phyloP scores from a whole-genome alignment of 2,888 invertebrate genomes.

The Steinernema scapterisci region DNA sequence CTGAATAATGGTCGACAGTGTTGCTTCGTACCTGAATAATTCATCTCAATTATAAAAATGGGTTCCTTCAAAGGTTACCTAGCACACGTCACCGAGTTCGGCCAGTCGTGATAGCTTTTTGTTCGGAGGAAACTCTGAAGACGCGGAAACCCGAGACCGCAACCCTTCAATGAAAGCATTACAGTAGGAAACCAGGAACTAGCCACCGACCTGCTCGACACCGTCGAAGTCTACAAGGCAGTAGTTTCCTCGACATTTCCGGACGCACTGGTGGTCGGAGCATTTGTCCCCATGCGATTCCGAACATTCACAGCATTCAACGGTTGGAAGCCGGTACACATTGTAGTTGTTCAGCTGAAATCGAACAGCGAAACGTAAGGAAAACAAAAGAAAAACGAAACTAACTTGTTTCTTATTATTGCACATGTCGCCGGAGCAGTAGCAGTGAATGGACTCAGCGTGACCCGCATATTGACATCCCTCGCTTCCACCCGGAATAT shows the following conservation, averaged over 20 bases:
- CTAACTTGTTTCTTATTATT: slow-evolving; percentile 56
- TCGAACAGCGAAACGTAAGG: neutral
- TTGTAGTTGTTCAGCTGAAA: slow-evolving; percentile 58
- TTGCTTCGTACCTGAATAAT: slow-evolving; percentile 58
- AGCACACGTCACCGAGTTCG: slow-evolving; percentile 24
- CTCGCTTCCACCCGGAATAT: slow-evolving; percentile 54
- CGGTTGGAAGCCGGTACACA: slow-evolving; percentile 58
- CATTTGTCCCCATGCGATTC: slow-evolving; percentile 61
- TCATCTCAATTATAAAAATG: neutral
- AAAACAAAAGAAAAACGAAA: neutral
- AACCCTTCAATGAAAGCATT: slow-evolving; percentile 46
- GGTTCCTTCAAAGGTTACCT: neutral
- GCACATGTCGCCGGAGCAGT: slow-evolving; percentile 60
- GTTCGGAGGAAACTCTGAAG: slow-evolving; percentile 63
- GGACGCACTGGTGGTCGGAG: slow-evolving; percentile 52
- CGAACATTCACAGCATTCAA: slow-evolving; percentile 66
- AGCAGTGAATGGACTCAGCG: slow-evolving; percentile 64
- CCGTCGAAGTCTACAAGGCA: slow-evolving; percentile 67
- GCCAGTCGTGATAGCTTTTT: slow-evolving; percentile 51
- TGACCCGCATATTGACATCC: slow-evolving; percentile 66
- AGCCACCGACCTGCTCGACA: slow-evolving; percentile 54
- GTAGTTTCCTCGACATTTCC: slow-evolving; percentile 64
- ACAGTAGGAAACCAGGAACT: neutral
- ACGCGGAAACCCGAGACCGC: slow-evolving; percentile 63
- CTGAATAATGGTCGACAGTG: slow-evolving; percentile 56